Conservation (phyloP, 2,113 vertebrate species). For the Hemibagrus wyckioides region DNA sequence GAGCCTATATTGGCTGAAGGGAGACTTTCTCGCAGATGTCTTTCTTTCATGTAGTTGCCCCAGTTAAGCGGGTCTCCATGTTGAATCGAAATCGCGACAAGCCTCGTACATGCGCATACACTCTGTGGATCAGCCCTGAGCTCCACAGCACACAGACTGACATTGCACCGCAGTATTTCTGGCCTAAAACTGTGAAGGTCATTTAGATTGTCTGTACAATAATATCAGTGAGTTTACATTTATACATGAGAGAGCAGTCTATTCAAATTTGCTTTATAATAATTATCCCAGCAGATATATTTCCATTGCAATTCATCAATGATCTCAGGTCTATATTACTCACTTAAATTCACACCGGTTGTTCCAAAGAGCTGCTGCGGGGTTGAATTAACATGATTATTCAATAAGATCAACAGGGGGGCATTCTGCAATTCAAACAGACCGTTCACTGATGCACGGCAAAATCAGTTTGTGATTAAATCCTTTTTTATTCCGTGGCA, state of each 20-base stretch:
- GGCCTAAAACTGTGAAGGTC: background rate
- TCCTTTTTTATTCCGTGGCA: slow-evolving; percentile 22
- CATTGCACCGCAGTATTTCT: background rate
- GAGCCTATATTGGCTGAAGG: background rate
- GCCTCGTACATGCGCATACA: background rate
- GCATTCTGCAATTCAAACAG: slow-evolving; percentile 15
- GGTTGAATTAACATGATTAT: slow-evolving; percentile 41
- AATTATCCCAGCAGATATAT: background rate
- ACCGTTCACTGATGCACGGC: background rate
- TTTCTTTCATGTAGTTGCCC: slow-evolving; percentile 7
- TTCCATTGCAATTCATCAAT: background rate
- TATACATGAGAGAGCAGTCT: background rate
- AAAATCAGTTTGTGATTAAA: slow-evolving; percentile 47
- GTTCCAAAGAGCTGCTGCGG: slow-evolving; percentile 13
- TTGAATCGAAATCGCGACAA: background rate
- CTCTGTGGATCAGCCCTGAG: background rate
- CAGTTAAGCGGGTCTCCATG: background rate
- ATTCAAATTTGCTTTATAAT: background rate
- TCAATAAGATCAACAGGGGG: slow-evolving; percentile 21
- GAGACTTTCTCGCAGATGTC: background rate
- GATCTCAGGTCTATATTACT: slow-evolving; percentile 33
- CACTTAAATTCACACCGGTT: slow-evolving; percentile 6
- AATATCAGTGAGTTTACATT: background rate
- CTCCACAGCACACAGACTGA: background rate
- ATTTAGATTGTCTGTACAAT: background rate